Conservation (phyloP, 92 coral and sea anemone species). For the Paragorgia papillata region DNA sequence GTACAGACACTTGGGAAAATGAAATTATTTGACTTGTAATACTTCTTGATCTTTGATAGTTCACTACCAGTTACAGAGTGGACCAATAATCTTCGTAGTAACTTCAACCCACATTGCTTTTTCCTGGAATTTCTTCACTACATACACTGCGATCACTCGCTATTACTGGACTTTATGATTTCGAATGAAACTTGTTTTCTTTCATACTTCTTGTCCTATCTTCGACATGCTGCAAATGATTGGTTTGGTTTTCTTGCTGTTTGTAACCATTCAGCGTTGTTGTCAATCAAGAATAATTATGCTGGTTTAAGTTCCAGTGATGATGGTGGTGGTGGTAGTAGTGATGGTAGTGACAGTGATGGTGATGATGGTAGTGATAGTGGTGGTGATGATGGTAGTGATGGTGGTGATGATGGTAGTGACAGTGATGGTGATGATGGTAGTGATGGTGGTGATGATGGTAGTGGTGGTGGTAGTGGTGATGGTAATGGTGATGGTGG, state of each 20-base stretch:
- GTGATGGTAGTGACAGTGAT: too few relatives aligned
- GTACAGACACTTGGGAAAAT: too few relatives aligned
- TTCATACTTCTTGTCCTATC: slow-evolving; percentile 67
- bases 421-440: not conserved
- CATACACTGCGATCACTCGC: slow-evolving; percentile 75
- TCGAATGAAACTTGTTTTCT: slow-evolving; percentile 97
- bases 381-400: not conserved
- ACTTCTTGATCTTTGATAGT: too few relatives aligned
- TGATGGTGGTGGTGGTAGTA: not conserved
- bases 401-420: not conserved
- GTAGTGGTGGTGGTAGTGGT: not conserved
- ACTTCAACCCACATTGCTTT: slow-evolving; percentile 74
- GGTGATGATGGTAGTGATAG: not conserved
- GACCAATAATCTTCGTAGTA: not conserved
- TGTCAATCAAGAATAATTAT: not conserved
- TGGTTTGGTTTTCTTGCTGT: slow-evolving; percentile 63
- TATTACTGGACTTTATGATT: slow-evolving; percentile 83
- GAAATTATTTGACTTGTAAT: too few relatives aligned
- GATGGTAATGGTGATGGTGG: slow-evolving; percentile 31
- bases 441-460: not conserved
- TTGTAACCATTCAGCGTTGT: not conserved
- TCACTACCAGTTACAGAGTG: not conserved
- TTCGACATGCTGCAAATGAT: slow-evolving; percentile 60
- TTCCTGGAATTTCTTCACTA: slow-evolving; percentile 66
- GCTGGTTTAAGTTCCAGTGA: not conserved